Evolutionary conservation across 1,140 invertebrate species (phyloP).

Genomic region (Calephelis virginiensis): DNA sequence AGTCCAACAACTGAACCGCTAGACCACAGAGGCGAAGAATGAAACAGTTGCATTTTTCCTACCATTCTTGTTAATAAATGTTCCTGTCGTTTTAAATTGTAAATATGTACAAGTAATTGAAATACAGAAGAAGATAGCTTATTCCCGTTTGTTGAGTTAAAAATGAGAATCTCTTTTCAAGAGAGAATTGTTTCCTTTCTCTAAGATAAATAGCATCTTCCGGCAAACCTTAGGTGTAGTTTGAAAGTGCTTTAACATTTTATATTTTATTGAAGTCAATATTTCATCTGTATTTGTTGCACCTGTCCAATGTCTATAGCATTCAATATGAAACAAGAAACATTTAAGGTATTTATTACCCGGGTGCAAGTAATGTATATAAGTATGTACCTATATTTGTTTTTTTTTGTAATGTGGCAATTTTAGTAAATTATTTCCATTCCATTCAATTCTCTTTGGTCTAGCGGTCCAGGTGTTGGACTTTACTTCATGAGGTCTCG

Average conservation of each 20-base stretch:
- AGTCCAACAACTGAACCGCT: too few species aligned
- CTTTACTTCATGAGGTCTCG: too few species aligned
- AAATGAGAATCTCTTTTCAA: slow-evolving; percentile 8
- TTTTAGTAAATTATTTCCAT: too few species aligned
- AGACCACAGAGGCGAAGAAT: too few species aligned
- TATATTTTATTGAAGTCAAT: not conserved
- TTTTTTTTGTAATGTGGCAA: too few species aligned
- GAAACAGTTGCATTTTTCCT: not conserved
- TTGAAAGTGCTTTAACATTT: not conserved
- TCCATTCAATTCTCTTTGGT: too few species aligned
- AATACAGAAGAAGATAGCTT: slow-evolving; percentile 8
- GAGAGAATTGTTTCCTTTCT: slow-evolving; percentile 9
- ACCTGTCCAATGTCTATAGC: not conserved
- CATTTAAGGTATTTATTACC: not conserved
- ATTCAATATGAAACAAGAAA: not conserved
- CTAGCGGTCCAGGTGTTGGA: too few species aligned
- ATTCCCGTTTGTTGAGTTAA: slow-evolving; percentile 8
- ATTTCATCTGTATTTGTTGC: not conserved
- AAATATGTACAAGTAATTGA: slow-evolving; percentile 11
- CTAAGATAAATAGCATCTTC: slow-evolving; percentile 5
- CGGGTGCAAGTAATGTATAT: too few species aligned
- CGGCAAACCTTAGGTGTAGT: slow-evolving; percentile 2
- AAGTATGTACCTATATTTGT: too few species aligned
- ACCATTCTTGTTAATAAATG: slow-evolving; percentile 1
- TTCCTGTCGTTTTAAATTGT: slow-evolving; percentile 3